Evolutionary conservation across 2,797 vertebrate genomes (phyloP), one percentile per base, ranked within the genome.

Genomic region (Mycteria americana): DNA sequence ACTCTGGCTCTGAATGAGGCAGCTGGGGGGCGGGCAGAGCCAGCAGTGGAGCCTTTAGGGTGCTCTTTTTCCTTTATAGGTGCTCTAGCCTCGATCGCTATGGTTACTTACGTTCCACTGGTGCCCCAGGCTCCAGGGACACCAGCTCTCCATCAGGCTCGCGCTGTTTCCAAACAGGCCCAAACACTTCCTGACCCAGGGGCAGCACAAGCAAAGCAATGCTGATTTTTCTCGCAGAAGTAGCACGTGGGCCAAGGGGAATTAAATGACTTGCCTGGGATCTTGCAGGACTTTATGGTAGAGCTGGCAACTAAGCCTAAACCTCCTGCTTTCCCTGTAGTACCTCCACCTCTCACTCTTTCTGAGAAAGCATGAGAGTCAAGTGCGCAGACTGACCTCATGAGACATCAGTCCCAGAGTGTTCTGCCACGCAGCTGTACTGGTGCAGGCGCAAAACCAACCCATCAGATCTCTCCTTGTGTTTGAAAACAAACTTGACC

Each of bases 181-280:
- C 21, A 28, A 53, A 21, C 15, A 13, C 11, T 43, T 54, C 35
- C 19, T 35, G 51, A 18, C 63, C 1, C 4, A 88, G 53, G 17
- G 53, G 30, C n/a, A 24, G 24, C 4, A 15, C 1, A n/a, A 43
- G 24, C 18, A 13, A 37, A 41, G 18, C 0, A 0, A 16, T 0
- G 23, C 24, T 68, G 48, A 16, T 31, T 68, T 77, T 64, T 8
- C 11, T 27, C 2, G 1, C 28, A 13, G 25, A 50, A 53, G 33
- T 21, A 63, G 35, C 22, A 27, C 16, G 0, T 2, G 22, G 46
- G 9, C 46, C 23, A 37, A 68, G 23, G 28, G 13, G 46, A 13
- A 27, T 68, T 14, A 43, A 54, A 18, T 19, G 25, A 12, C 6
- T 16, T 9, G 41, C 3, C 51, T 73, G 51, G 21, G 48, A 35